Evolutionary conservation across 2,797 vertebrate genomes (phyloP), one percentile per base, ranked within the genome.

Genomic region (Danio tinwini): DNA sequence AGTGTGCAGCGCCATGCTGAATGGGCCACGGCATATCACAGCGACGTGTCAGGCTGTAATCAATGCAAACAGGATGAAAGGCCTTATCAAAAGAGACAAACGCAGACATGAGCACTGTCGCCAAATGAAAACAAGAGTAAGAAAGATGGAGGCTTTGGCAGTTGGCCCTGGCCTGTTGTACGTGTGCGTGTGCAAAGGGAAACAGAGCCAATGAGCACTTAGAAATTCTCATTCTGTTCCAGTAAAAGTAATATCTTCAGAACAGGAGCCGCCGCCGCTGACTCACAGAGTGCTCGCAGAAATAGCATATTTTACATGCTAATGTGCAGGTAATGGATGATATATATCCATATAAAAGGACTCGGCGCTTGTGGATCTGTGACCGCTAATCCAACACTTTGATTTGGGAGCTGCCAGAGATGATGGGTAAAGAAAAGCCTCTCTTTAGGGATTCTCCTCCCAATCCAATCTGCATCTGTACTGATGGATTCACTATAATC

Each of bases 51-150:
- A 88, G 90, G 87, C 92, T 89, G 89, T 90, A 92, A 94, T 95
- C 93, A 94, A 92, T 92, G 91, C 93, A 93, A 93, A 92, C 92
- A 93, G 91, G 91, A 94, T 92, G 93, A 94, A 93, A 93, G 90
- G 79, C 83, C 84, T 92, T 90, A 92, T 93, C 91, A 93, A 92
- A 91, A 88, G 89, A 90, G 90, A 93, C 92, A 92, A 94, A 94
- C 87, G 90, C 89, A 92, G 91, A 92, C 90, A 90, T 91, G 91
- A 93, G 89, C 86, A 85, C 88, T 74, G 83, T 90, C 86, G 85
- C 86, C 74, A 84, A 84, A 88, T 87, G 88, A 89, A 90, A 86
- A 81, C 65, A 73, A 71, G 56, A 69, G 56, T 53, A 67, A 76
- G 53, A 77, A 89, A 84, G 80, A 86, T 68, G 73, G 88, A 81